Evolutionary conservation across 2,797 vertebrate species (phyloP).

Genomic region (Micrastur ruficollis): DNA sequence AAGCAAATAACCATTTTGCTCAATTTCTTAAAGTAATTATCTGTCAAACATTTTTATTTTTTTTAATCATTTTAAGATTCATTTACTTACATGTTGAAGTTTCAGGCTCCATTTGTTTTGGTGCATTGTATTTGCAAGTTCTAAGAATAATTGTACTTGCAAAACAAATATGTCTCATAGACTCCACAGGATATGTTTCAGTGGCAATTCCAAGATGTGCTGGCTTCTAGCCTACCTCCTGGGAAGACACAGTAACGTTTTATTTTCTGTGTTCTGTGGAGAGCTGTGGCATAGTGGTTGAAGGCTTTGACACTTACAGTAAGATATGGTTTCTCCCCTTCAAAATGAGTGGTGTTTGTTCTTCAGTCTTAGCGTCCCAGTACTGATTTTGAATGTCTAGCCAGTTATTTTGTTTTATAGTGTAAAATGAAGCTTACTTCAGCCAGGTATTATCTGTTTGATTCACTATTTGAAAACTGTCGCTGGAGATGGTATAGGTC

Average conservation of each 20-base stretch:
- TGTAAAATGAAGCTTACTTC: background rate
- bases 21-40: background rate
- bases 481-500: background rate
- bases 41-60: background rate
- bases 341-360: background rate
- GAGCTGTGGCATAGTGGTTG: background rate
- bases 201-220: background rate
- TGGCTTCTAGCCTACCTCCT: background rate
- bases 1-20: background rate
- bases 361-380: background rate
- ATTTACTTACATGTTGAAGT: background rate
- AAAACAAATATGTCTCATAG: background rate
- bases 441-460: background rate
- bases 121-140: background rate
- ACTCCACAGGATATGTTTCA: background rate
- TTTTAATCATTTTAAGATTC: fast-evolving
- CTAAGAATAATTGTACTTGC: background rate
- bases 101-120: background rate
- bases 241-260: background rate
- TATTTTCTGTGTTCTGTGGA: background rate
- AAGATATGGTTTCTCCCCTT: background rate
- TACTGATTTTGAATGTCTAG: background rate
- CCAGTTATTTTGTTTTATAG: background rate
- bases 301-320: background rate
- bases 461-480: fast-evolving